Percentiles rank a stretch among this genome's conserved stretches.
Conservation (phyloP, 2,888 invertebrate genomes). For the Sipha maydis region DNA sequence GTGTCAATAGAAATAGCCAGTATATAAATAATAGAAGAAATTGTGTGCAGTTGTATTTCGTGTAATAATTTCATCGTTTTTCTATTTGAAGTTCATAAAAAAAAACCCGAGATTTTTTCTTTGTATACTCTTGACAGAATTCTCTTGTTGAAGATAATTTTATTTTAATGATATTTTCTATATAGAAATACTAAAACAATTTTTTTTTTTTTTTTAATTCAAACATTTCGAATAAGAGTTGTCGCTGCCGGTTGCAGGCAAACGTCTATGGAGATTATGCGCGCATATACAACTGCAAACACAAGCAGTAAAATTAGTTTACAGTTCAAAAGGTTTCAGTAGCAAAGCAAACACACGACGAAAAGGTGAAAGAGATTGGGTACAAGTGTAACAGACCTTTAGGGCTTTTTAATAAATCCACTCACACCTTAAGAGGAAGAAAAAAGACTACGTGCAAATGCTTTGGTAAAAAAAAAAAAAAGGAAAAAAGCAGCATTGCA, state of each 20-base stretch:
- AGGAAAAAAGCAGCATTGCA: conserved; percentile 5
- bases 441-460: background rate
- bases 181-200: background rate
- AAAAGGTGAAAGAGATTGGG: conserved; percentile 43
- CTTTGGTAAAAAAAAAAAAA: background rate
- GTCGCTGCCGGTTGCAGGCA: background rate
- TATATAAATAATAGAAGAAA: background rate
- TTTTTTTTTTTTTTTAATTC: background rate
- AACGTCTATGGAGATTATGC: background rate
- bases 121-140: background rate
- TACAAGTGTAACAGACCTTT: conserved; percentile 20
- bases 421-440: conserved; percentile 18
- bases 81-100: background rate
- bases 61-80: background rate
- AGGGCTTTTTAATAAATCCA: conserved; percentile 57
- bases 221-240: background rate
- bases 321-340: conserved; percentile 52
- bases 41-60: background rate
- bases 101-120: background rate
- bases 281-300: conserved; percentile 20
- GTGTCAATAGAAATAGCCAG: background rate
- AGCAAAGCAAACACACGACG: conserved; percentile 19
- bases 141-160: conserved; percentile 1
- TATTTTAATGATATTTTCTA: background rate
- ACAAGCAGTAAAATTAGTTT: conserved; percentile 43